Evolutionary conservation across 1,140 invertebrate genomes (phyloP).

Genomic region (Matsumurasca onukii): DNA sequence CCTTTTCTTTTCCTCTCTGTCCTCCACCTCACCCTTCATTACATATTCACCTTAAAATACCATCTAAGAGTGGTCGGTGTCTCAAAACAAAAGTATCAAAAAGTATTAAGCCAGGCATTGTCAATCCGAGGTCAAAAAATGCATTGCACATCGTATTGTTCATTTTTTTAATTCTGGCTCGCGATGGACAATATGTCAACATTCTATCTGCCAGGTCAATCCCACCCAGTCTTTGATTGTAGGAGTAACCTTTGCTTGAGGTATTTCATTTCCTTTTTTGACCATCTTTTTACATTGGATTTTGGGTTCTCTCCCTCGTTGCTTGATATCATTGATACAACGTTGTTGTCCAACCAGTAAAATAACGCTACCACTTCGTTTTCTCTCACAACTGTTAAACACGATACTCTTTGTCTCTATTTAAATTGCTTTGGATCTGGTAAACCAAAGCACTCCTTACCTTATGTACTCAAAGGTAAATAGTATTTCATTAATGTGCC

Average conservation of each 20-base stretch:
- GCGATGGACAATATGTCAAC: constrained; percentile 37
- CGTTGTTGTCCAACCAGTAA: constrained; percentile 36
- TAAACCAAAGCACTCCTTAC: too few relatives aligned
- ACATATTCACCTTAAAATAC: too few relatives aligned
- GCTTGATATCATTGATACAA: constrained; percentile 29
- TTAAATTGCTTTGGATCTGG: too few relatives aligned
- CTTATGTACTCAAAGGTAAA: too few relatives aligned
- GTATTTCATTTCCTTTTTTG: constrained; percentile 43
- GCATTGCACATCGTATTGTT: constrained; percentile 34
- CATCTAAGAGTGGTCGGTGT: too few relatives aligned
- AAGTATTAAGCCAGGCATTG: constrained; percentile 33
- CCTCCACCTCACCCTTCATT: constrained; percentile 27
- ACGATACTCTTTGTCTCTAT: constrained; percentile 13
- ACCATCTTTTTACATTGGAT: constrained; percentile 41
- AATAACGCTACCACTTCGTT: constrained; percentile 15
- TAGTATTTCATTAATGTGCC: too few relatives aligned
- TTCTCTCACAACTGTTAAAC: constrained; percentile 3
- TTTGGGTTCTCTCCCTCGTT: constrained; percentile 27
- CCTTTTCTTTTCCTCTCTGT: constrained; percentile 4
- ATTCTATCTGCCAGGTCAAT: constrained; percentile 37
- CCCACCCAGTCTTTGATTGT: constrained; percentile 46
- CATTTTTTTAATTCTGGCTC: constrained; percentile 36
- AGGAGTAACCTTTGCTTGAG: constrained; percentile 42
- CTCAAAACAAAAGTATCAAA: constrained; percentile 31
- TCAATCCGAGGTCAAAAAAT: too few relatives aligned